Evolutionary conservation across 2,113 vertebrate species (phyloP), one percentile per base, ranked within the genome.

Genomic region (Hippocampus comes): DNA sequence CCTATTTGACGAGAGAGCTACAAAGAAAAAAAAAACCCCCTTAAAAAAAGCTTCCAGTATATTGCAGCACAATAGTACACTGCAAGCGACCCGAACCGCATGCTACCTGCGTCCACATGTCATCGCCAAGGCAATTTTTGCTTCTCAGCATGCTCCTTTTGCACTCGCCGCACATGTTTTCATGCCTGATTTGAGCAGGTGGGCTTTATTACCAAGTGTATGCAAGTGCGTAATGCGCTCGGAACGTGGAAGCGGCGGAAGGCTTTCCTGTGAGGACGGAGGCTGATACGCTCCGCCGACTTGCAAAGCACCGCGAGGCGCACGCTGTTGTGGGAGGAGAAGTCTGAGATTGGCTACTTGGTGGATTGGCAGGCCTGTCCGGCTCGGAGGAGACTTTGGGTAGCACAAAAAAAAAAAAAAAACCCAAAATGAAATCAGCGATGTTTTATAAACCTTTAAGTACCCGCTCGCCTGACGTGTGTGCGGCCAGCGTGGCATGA

Each of bases 261-360:
- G 67, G 46, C 18, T 76, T 85, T 82, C 68, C 76, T 81, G 80
- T 74, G 75, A 89, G 86, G 87, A 88, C 71, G 84, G 78, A 90
- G 82, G 81, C 70, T 68, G 87, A 74, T 75, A 76, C 18, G 84
- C 89, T 88, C 71, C 83, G 66, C 66, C 82, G 88, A 67, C 79
- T 38, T 79, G 75, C 73, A 34, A 49, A 70, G 70, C 83, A 74
- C 67, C 65, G 80, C 74, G 82, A 84, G 84, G 86, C 78, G 87
- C 82, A 78, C 76, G 34, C 78, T 79, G 82, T 34, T 74, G 80
- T 72, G 72, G 75, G 76, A 81, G 74, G 74, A 69, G 70, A 55
- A 77, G 67, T 46, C 18, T 38, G 78, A 70, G 78, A 78, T 51
- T 48, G 74, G 68, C 67, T 78, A 79, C 63, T 71, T 46, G 55